Base-by-base conservation (phyloP, 1,140 invertebrate genomes). In the Augochlora pura region DNA sequence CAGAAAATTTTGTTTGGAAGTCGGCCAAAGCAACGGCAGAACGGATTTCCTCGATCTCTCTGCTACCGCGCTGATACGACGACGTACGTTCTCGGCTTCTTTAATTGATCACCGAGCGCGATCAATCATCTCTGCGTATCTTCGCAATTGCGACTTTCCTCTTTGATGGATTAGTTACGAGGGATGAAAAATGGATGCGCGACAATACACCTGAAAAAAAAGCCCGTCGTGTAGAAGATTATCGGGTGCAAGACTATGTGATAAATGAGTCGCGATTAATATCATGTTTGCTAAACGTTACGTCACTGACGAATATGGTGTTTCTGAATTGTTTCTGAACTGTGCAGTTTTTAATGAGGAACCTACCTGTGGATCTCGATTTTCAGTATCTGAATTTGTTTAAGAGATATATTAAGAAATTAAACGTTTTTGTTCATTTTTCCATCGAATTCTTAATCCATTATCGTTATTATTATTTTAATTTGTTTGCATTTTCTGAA, bases 11-110 rank as follows among this genome's bases (percentile, higher is more conserved):
- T 60, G 25, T 25, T 60, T 60, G 59, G 59, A 60, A 5, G 9
- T 23, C 12, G 14, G 59, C 59, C 59, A 60, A 60, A 27, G 12
- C 23, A 60, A 25, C 23, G 59, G 59, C 25, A 16, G 59, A 60
- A 60, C 59, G 59, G 59, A 60, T 60, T 60, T 60, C 23, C 59
- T 60, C 25, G 59, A 60, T 60, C 25, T 25, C 25, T 60, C 14
- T 25, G 25, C 25, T 12, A 60, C 25, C 12, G 23, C 23, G 23
- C 23, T 60, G 59, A 60, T 60, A 60, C 25, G 10, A 60, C 25
- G 10, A 12, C 25, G 23, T 25, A 60, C 59, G 6, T 23, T 60
- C 23, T 5, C 8, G 16, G 59, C 23, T 60, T 60, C 12, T 27
- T 60, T 25, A 25, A 12, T 25, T 25, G 59, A 16, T 23, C 4